phyloP scores from a whole-genome alignment of 2,113 vertebrate species.

The Etia nguti region DNA sequence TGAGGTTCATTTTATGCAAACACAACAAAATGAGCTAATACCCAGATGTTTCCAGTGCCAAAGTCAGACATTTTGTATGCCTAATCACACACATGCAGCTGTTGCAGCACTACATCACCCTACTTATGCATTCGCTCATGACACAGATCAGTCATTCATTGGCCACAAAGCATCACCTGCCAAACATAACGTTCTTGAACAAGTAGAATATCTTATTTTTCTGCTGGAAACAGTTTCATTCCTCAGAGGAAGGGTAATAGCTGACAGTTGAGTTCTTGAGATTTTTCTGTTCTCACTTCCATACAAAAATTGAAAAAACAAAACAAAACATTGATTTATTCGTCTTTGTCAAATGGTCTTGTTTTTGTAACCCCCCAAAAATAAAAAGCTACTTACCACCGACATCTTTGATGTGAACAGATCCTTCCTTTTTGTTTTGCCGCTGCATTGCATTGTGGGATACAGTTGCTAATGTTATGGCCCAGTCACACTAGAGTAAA shows the following conservation, averaged over 20 bases:
- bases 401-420: neutral
- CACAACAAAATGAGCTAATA: neutral
- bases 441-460: neutral
- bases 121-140: neutral
- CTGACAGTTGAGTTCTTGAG: neutral
- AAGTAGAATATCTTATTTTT: neutral
- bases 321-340: rapidly evolving
- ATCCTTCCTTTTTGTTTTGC: neutral
- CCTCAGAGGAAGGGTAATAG: neutral
- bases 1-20: neutral
- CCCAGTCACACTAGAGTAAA: neutral
- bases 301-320: neutral
- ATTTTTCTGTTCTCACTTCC: neutral
- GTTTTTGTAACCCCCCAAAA: neutral
- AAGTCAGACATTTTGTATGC: neutral
- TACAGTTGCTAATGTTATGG: neutral
- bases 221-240: neutral
- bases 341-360: neutral
- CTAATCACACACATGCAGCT: neutral
- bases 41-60: neutral
- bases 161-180: neutral
- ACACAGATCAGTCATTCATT: neutral
- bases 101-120: neutral
- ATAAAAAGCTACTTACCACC: neutral
- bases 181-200: neutral